Evolutionary conservation across 2,888 invertebrate genomes (phyloP), one percentile per base, ranked within the genome.

Genomic region (Ectemnius lituratus): DNA sequence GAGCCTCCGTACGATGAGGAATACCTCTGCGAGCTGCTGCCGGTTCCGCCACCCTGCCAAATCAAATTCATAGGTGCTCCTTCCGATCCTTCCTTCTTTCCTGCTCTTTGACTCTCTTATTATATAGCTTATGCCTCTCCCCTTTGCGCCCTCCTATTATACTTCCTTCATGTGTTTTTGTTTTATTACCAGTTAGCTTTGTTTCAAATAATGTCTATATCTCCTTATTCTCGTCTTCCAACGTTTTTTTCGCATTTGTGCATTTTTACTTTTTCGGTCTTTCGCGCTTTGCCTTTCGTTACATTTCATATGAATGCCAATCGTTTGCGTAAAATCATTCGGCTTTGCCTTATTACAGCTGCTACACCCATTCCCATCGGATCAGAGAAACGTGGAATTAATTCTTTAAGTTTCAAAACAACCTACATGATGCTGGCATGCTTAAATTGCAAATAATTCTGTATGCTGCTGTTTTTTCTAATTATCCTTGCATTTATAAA

Each of bases 41-140:
- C 85, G 84, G 87, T 85, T 82, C 88, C 86, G 83, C 89, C 89
- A 79, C 89, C 90, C 90, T 90, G 89, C 88, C 86, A 89, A 90
- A 90, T 88, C 87, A 90, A 89, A 90, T 86, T 89, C 85, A 86
- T 86, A 86, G 87, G 87, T 87, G 85, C 85, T 85, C 86, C 84
- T 76, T 86, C 85, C 81, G 73, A 80, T 81, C 75, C 71, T 81
- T 79, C 75, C 58, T 76, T 79, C 80, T 75, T 79, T 79, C 83
- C 78, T 80, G 75, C 84, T 77, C 78, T 70, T 76, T 58, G 78
- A 63, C 73, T 65, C 52, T 59, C 70, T 71, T 58, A 67, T 67
- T 69, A 45, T 70, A 61, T 71, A 14, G 13, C 68, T 63, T 52
- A 49, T 56, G 67, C 68, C 72, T 23, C 78, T 73, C 68, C 59